Conservation (phyloP, 2,888 invertebrate genomes). For the Sabatieria punctata region DNA sequence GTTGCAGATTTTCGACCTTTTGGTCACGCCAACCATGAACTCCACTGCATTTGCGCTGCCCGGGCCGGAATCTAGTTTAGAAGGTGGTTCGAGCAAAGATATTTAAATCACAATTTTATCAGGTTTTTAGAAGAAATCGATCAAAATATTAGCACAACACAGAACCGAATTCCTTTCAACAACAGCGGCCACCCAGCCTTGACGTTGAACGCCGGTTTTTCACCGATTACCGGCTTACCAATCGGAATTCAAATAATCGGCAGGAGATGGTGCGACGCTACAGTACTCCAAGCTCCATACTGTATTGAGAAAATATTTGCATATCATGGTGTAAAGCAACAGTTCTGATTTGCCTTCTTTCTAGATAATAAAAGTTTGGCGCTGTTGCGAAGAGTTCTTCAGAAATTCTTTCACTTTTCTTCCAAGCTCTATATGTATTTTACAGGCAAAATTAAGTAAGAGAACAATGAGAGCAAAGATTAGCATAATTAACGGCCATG, state of each 20-base stretch:
- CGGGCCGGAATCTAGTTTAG: neutral
- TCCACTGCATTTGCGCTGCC: slow-evolving; percentile 12
- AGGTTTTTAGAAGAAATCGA: slow-evolving; percentile 17
- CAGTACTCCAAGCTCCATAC: slow-evolving; percentile 24
- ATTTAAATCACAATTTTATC: too few species aligned
- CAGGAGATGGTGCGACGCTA: slow-evolving; percentile 24
- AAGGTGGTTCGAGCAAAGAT: too few species aligned
- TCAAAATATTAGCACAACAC: slow-evolving; percentile 14
- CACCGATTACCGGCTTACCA: slow-evolving; percentile 17
- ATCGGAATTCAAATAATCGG: slow-evolving; percentile 29
- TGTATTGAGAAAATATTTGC: slow-evolving; percentile 17
- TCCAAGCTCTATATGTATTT: too few species aligned
- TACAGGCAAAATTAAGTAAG: too few species aligned
- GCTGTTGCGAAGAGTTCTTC: too few species aligned
- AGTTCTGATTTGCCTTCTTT: too few species aligned
- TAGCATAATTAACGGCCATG: too few species aligned
- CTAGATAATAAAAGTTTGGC: too few species aligned
- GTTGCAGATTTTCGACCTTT: slow-evolving; percentile 19
- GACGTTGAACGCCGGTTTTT: slow-evolving; percentile 23
- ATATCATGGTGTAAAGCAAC: neutral
- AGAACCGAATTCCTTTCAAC: slow-evolving; percentile 24
- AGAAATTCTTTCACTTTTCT: too few species aligned
- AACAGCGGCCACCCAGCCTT: slow-evolving; percentile 25
- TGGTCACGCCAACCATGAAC: slow-evolving; percentile 23
- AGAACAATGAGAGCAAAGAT: too few species aligned